Evolutionary conservation across 2,888 invertebrate genomes (phyloP).

Genomic region (Pelosia muscerda): DNA sequence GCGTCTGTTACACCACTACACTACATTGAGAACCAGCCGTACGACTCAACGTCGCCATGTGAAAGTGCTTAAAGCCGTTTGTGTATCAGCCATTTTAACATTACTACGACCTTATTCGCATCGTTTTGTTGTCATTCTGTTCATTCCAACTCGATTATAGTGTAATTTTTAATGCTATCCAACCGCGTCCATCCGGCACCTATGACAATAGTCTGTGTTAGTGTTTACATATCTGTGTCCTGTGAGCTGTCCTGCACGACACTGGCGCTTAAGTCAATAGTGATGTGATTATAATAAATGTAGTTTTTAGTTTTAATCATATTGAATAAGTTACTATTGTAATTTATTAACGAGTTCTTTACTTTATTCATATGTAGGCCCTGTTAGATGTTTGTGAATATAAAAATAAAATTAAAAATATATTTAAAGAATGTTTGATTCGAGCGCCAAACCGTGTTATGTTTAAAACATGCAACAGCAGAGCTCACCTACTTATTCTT

Average conservation of each 20-base stretch:
- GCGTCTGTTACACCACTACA: too few relatives aligned
- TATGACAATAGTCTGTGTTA: not conserved
- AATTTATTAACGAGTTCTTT: not conserved
- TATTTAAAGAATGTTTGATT: too few relatives aligned
- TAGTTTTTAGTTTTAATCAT: not conserved
- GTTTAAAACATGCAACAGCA: too few relatives aligned
- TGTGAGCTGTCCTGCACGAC: not conserved
- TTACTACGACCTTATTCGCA: not conserved
- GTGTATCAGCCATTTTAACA: not conserved
- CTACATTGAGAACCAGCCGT: too few relatives aligned
- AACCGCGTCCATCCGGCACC: not conserved
- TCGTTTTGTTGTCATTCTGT: not conserved
- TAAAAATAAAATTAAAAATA: too few relatives aligned
- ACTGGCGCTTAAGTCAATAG: not conserved
- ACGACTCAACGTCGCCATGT: not conserved
- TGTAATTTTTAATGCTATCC: not conserved
- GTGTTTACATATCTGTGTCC: not conserved
- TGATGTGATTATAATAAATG: not conserved
- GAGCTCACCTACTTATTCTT: too few relatives aligned
- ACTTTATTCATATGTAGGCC: not conserved
- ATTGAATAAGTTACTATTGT: not conserved
- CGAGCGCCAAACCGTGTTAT: too few relatives aligned
- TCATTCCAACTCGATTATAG: not conserved
- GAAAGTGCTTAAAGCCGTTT: not conserved
- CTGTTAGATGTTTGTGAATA: too few relatives aligned